Conservation (phyloP, 2,888 invertebrate genomes). For the Maniola hyperantus region DNA sequence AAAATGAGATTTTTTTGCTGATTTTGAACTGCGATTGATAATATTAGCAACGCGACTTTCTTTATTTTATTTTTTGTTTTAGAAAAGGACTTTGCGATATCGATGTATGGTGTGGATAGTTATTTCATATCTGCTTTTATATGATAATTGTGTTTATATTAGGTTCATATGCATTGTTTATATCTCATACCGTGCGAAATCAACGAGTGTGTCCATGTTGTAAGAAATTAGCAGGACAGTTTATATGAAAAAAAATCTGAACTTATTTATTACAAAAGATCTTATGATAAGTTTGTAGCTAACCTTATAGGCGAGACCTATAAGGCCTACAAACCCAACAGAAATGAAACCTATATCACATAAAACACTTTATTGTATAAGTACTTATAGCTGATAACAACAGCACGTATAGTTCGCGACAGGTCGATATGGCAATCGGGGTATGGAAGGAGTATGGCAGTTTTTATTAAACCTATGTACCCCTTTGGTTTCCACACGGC, state of each 20-base stretch:
- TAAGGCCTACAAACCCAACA: too few species aligned
- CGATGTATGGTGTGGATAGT: not conserved
- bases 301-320: too few species aligned
- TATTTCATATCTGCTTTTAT: constrained; percentile 1
- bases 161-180: not conserved
- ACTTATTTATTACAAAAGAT: too few species aligned
- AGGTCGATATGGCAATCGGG: too few species aligned
- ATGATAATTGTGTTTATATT: not conserved
- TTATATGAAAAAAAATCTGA: not conserved
- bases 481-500: too few species aligned
- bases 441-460: too few species aligned
- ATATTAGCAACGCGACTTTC: not conserved
- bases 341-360: too few species aligned
- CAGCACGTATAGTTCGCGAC: too few species aligned
- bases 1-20: not conserved
- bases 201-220: not conserved
- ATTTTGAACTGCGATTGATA: not conserved
- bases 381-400: too few species aligned
- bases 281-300: too few species aligned
- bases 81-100: not conserved
- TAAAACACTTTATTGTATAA: too few species aligned
- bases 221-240: not conserved
- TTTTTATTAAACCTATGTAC: too few species aligned
- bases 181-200: not conserved
- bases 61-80: not conserved